Evolutionary conservation across 2,113 vertebrate genomes (phyloP).

Genomic region (Gymnogyps californianus): DNA sequence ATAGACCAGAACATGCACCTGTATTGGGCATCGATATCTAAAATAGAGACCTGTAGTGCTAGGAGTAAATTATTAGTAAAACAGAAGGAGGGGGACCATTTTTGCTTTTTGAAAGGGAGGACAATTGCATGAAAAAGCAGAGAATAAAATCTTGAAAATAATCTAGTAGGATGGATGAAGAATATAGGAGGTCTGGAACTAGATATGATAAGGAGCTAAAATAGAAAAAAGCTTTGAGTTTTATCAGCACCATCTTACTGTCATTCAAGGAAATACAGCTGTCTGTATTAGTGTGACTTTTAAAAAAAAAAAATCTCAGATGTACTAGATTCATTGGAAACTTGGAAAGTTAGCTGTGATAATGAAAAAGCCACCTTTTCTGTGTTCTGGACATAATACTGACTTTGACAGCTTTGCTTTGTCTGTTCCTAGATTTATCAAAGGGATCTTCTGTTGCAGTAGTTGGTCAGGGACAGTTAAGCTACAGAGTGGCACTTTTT

Average conservation of each 20-base stretch:
- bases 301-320: neutral
- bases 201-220: neutral
- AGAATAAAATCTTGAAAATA: neutral
- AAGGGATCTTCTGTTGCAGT: neutral
- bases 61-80: neutral
- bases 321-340: neutral
- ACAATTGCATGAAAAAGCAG: neutral
- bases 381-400: neutral
- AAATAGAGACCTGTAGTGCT: neutral
- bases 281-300: neutral
- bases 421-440: neutral
- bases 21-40: neutral
- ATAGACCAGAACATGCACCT: neutral
- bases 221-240: neutral
- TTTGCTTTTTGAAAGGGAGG: neutral
- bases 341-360: neutral
- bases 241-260: neutral
- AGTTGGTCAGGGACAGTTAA: too few relatives aligned
- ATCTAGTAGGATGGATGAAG: neutral
- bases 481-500: neutral
- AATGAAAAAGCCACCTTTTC: neutral
- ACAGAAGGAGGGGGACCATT: neutral
- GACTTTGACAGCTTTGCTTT: neutral
- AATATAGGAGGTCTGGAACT: neutral
- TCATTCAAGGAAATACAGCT: neutral